A percentile compares a stretch with the other conserved stretches of the same genome.
These are phyloP conservation scores for Lampris incognitus DNA, from an alignment of 2,113 vertebrate genomes.

Conservation along the genomic window DNA sequence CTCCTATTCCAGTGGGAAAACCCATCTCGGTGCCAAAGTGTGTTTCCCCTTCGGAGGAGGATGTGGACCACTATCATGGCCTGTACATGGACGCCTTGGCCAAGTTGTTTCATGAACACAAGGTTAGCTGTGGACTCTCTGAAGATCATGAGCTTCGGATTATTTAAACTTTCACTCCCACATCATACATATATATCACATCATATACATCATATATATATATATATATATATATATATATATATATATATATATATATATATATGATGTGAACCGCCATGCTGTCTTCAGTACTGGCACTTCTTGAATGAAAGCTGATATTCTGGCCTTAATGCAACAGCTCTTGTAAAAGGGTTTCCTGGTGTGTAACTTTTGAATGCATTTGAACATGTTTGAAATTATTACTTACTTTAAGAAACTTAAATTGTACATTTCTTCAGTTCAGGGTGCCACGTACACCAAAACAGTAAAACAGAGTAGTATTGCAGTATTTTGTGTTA, in stretches of 20 bases:
- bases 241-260: not conserved
- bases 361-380: not conserved
- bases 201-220: not conserved
- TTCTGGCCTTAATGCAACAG: not conserved
- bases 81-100: conserved; percentile 82
- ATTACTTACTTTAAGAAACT: not conserved
- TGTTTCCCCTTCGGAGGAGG: conserved; percentile 69
- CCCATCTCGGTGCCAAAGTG: conserved; percentile 80
- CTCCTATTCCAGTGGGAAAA: conserved; percentile 79
- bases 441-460: too few species aligned
- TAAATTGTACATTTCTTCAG: too few species aligned
- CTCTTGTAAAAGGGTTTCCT: not conserved
- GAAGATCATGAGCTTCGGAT: conserved; percentile 77
- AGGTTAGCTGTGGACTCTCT: conserved; percentile 80
- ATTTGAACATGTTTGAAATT: conserved; percentile 6
- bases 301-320: not conserved
- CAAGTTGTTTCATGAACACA: conserved; percentile 84
- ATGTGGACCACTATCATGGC: conserved; percentile 82
- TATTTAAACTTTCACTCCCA: conserved; percentile 62
- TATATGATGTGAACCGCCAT: not conserved
- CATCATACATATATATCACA: not conserved
- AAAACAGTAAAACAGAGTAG: too few species aligned
- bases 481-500: too few species aligned
- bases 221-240: not conserved
- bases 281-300: not conserved